A percentile compares a stretch with the other conserved stretches of the same genome.
Evolutionary conservation across 2,797 vertebrate genomes (phyloP).

Genomic region (Chelon auratus): DNA sequence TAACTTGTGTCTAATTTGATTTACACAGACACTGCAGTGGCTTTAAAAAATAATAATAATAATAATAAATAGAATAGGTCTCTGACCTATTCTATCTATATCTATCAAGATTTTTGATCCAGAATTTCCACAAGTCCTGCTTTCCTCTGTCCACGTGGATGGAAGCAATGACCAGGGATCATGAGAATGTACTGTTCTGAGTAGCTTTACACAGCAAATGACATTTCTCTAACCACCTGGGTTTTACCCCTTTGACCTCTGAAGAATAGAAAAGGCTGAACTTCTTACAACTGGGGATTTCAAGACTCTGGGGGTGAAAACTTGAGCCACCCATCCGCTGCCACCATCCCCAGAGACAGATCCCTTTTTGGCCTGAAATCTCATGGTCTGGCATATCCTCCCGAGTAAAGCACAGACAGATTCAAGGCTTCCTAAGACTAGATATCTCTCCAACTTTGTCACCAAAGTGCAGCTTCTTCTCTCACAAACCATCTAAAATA

Average conservation of each 20-base stretch:
- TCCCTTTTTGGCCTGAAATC: neutral
- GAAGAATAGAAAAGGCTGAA: slow-evolving; percentile 10
- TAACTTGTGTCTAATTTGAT: slow-evolving; percentile 14
- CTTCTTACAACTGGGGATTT: neutral
- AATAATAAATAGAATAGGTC: too few species aligned
- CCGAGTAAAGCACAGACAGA: neutral
- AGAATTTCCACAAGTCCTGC: slow-evolving; percentile 5
- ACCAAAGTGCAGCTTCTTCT: too few species aligned
- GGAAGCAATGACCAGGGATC: slow-evolving; percentile 13
- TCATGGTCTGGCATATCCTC: neutral
- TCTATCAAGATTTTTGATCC: slow-evolving; percentile 3
- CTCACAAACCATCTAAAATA: too few species aligned
- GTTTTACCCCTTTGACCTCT: slow-evolving; percentile 11
- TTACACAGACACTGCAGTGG: slow-evolving; percentile 2
- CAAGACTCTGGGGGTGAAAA: neutral
- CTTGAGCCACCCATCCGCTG: neutral
- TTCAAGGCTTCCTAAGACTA: too few species aligned
- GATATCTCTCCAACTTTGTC: too few species aligned
- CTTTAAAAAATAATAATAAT: neutral
- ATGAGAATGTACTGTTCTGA: neutral
- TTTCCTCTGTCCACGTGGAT: slow-evolving; percentile 1
- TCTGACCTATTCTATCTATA: slow-evolving; percentile 1
- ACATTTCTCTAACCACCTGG: slow-evolving; percentile 7
- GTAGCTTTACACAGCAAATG: neutral
- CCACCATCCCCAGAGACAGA: neutral